Base-by-base conservation (phyloP, 2,888 invertebrate species). In the Uloborus plumipes region DNA sequence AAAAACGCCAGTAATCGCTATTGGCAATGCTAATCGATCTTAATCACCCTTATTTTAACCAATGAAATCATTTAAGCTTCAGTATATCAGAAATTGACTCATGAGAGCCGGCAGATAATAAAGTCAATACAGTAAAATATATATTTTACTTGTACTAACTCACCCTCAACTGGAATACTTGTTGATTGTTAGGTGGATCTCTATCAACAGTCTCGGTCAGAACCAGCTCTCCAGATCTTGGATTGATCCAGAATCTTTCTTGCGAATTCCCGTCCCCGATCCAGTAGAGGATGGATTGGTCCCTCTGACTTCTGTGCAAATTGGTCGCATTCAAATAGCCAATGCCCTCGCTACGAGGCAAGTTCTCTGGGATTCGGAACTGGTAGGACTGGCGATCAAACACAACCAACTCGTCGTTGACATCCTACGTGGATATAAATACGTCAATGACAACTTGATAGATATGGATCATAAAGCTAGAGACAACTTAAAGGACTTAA, bases 211-310 rank as follows among this genome's bases (percentile, higher is more conserved):
- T 73, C 64, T 87, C 86, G 13, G 84, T 86, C 64, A 88, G 74
- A 14, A 86, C 80, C 13, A 88, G 74, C 83, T 88, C 87, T 22
- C 88, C 88, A 16, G 87, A 85, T 53, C 81, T 78, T 11, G 86
- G 83, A 64, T 87, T 87, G 26, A 88, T 85, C 61, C 82, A 79
- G 47, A 87, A 86, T 47, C 86, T 85, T 39, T 79, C 79, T 18
- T 74, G 61, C 9, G 58, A 58, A 59, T 85, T 84, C 0, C 85
- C 86, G 39, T 86, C 85, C 0, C 85, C 84, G 4, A 87, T 85
- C 87, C 87, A 87, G 65, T 87, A 87, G 1, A 83, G 59, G n/a
- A 87, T 86, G 55, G 87, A 86, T 73, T 87, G 87, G 59, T 86
- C 86, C n/a, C 82, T 82, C 6, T 77, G 49, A 11, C 61, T 18